Percentiles rank a stretch among this genome's conserved stretches.
phyloP scores from a whole-genome alignment of 2,797 vertebrate species.

The Gorsachius magnificus region DNA sequence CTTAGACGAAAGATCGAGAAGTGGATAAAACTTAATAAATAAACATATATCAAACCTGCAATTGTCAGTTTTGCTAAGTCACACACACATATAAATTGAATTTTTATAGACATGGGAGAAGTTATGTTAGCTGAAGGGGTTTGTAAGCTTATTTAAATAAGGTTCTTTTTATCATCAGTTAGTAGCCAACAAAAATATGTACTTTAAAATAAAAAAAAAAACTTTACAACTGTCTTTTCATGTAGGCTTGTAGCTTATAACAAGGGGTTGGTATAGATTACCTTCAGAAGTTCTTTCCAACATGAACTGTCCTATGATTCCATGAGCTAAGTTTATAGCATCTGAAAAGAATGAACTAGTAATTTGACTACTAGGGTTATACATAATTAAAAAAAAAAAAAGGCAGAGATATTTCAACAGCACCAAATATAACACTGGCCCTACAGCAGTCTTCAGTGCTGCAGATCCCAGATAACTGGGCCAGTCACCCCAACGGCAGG shows the following conservation, averaged over 20 bases:
- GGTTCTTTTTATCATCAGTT: neutral
- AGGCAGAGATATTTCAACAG: neutral
- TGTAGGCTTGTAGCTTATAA: neutral
- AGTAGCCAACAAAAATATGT: neutral
- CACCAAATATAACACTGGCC: neutral
- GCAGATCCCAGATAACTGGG: neutral
- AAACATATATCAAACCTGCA: neutral
- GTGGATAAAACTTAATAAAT: neutral
- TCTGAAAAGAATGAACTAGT: neutral
- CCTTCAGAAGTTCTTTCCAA: neutral
- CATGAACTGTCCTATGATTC: neutral
- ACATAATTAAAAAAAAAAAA: neutral
- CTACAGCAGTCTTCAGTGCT: neutral
- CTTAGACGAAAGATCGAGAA: neutral
- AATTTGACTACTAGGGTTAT: neutral
- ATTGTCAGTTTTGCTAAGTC: neutral
- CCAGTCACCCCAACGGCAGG: neutral
- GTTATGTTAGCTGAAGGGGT: neutral
- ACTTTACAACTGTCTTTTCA: neutral
- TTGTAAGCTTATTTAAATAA: neutral
- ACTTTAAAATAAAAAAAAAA: neutral
- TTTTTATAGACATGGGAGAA: neutral
- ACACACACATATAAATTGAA: neutral
- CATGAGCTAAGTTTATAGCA: neutral
- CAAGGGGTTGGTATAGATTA: neutral